Evolutionary conservation across 2,888 invertebrate genomes (phyloP), one percentile per base, ranked within the genome.

Genomic region (Aporophyla lueneburgensis): DNA sequence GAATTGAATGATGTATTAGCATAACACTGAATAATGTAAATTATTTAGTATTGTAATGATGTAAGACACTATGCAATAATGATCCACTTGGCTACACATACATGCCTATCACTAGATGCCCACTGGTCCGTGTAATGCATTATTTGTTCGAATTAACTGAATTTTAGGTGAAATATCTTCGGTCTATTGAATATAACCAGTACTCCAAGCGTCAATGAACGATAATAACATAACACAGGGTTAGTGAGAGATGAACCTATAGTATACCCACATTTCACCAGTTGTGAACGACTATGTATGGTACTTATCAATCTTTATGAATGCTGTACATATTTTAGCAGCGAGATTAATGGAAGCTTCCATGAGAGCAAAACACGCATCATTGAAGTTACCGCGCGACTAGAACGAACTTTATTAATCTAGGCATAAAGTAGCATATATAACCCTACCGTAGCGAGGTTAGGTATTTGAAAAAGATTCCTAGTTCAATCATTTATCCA

Each of bases 31-130:
- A 84, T 83, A 84, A 79, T 82, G 77, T 66, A 80, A 78, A 81
- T 77, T 71, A 79, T 76, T 76, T 65, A 74, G 66, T 82, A 85
- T 76, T 84, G 71, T 78, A 89, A 88, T 88, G 83, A 89, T 84
- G 88, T 84, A 90, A 88, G 83, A 89, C 88, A 89, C 87, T 89
- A 88, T 91, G 91, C 91, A 93, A 89, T 87, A 88, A 89, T 90
- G 89, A 89, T 88, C 78, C 91, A 93, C 91, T 88, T 90, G 88
- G 86, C 80, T 91, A 87, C 85, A 87, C 91, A 89, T 86, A 86
- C 78, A 73, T 80, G 83, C 86, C 87, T 83, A 90, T 89, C 86
- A 84, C 92, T 92, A 92, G 88, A 89, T 92, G 90, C 83, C 74
- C 91, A 91, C 85, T 91, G 90, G 90, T 86, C 91, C 91, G 87